These are phyloP conservation scores for Etheostoma perlongum DNA, from an alignment of 2,797 vertebrate species.

Conservation along the genomic window DNA sequence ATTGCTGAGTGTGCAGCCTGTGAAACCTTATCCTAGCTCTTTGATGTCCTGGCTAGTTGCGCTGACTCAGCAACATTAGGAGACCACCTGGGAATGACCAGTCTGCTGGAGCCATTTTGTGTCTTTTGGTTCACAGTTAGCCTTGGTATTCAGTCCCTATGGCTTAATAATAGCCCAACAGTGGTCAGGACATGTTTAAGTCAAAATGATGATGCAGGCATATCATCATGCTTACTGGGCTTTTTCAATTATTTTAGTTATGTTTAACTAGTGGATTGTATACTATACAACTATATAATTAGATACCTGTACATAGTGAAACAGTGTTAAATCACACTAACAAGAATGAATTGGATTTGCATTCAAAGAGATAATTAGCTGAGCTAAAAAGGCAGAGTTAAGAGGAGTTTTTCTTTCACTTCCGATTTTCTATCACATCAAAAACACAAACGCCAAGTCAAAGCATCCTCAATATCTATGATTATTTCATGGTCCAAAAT, in stretches of 20 bases:
- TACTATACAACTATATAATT: background rate
- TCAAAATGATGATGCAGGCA: slow-evolving; percentile 24
- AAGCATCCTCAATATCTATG: slow-evolving; percentile 33
- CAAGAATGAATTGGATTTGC: background rate
- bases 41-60: slow-evolving; percentile 64
- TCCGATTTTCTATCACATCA: slow-evolving; percentile 12
- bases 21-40: slow-evolving; percentile 66
- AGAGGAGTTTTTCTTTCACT: background rate
- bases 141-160: slow-evolving; percentile 38
- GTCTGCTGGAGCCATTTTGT: slow-evolving; percentile 60
- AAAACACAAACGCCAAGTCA: slow-evolving; percentile 23
- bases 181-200: slow-evolving; percentile 17
- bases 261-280: slow-evolving; percentile 8
- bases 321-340: background rate
- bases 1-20: slow-evolving; percentile 74
- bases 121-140: slow-evolving; percentile 46
- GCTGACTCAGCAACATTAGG: slow-evolving; percentile 73
- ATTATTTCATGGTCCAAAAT: slow-evolving; percentile 33
- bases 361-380: background rate
- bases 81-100: slow-evolving; percentile 78
- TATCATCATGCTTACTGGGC: slow-evolving; percentile 12
- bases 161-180: slow-evolving; percentile 46
- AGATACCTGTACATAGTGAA: background rate
- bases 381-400: background rate
- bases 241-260: slow-evolving; percentile 1